These are phyloP conservation scores for Spinus olivaceus DNA, from an alignment of 2,797 vertebrate species.

Conservation along the genomic window DNA sequence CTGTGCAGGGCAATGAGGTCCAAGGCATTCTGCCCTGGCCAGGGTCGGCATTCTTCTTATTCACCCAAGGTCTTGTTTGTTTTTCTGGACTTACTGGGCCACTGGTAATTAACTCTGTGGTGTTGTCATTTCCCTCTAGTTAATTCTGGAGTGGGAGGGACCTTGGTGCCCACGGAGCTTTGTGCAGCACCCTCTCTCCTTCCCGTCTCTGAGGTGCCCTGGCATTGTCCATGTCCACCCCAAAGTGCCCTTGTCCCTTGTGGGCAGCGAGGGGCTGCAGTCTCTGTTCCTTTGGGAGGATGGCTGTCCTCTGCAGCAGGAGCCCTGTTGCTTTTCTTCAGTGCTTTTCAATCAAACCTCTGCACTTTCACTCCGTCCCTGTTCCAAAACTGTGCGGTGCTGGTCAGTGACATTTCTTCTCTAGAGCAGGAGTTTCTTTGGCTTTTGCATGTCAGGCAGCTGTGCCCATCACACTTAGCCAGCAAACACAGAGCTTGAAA, in stretches of 20 bases:
- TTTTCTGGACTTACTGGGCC: neutral
- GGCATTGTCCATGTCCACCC: accelerated
- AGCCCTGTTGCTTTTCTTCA: neutral
- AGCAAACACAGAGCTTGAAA: neutral
- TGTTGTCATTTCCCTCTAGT: neutral
- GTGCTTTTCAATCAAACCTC: neutral
- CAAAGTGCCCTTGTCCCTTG: accelerated
- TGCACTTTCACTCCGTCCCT: neutral
- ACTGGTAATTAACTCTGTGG: neutral
- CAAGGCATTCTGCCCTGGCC: neutral
- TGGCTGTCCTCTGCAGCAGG: neutral
- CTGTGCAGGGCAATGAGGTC: accelerated
- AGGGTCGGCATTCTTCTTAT: neutral
- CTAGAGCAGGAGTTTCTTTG: neutral
- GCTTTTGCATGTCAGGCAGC: neutral
- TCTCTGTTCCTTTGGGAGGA: neutral
- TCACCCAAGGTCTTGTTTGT: neutral
- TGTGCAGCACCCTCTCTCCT: neutral
- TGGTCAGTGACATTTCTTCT: neutral
- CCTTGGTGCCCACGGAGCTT: neutral
- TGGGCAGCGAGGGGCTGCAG: accelerated
- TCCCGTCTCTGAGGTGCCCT: accelerated
- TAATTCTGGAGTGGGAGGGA: neutral
- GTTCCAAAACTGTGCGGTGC: neutral
- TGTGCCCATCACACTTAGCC: neutral